Evolutionary conservation across 92 coral and sea anemone species (phyloP), one percentile per base, ranked within the genome.

Genomic region (Hydrozoanthus gracilis): DNA sequence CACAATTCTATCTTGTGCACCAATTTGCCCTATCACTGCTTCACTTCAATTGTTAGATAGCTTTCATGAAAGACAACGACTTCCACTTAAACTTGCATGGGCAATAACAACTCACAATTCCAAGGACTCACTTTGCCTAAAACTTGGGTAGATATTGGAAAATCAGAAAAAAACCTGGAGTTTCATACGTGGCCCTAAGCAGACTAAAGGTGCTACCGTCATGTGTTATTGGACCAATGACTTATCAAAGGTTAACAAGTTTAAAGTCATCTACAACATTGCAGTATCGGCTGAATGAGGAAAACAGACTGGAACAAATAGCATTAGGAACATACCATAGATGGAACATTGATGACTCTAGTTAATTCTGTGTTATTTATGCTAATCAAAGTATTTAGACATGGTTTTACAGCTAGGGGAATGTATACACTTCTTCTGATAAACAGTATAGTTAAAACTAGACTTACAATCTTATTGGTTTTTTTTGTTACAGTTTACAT

Each of bases 141-240:
- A 16, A 76, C 86, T 47, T 82, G 86, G 93, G 71, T 82, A 64
- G 15, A 82, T 67, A 64, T 82, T 82, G 86, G 86, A 56, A 82
- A 82, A 82, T 44, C 86, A 82, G 86, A 66, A 52, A 82, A 17
- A 82, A 51, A 0, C 76, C 86, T 3, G 86, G 86, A 82, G 9
- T 48, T n/a, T 44, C 77, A 46, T 82, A 82, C 64, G 86, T 82
- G 76, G 86, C 86, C n/a, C 49, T 82, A 4, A 82, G 86, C 56
- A 64, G 86, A 13, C 77, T 82, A 1, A 82, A 82, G 17, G 9
- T 54, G 27, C 67, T 82, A 62, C 64, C 39, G 2, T 27, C 60
- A 92, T 27, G 39, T 27, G 39, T 27, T 27, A 27, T 27, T 27
- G 39, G 2, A 27, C 39, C 39, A 2, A 27, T 27, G 39, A 27